These are phyloP conservation scores for Glossosoma conforme DNA, from an alignment of 1,140 invertebrate species.

Conservation along the genomic window DNA sequence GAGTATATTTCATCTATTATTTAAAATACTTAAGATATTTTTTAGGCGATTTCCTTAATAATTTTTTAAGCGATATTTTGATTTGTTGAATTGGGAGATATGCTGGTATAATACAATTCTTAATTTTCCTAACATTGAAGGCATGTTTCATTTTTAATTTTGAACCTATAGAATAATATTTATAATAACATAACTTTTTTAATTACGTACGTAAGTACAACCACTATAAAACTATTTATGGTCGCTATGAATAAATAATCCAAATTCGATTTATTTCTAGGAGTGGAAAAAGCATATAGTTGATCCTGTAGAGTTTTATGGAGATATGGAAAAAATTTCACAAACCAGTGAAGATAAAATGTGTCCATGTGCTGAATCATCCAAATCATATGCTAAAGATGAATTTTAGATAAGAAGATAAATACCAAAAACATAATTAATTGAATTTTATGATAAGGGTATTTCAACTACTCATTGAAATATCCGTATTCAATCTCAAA, in stretches of 20 bases:
- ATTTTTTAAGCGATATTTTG: conserved; percentile 2
- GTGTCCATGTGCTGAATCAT: conserved; percentile 45
- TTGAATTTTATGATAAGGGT: too few relatives aligned
- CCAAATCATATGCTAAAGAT: too few relatives aligned
- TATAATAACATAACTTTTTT: conserved; percentile 3
- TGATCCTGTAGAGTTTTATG: conserved; percentile 54
- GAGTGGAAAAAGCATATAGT: conserved; percentile 70
- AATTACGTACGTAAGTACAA: too few relatives aligned
- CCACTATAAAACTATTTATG: too few relatives aligned
- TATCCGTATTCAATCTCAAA: too few relatives aligned
- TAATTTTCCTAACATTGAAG: too few relatives aligned
- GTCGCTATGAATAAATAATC: conserved; percentile 10
- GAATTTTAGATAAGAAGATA: too few relatives aligned
- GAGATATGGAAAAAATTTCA: conserved; percentile 71
- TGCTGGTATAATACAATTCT: too few relatives aligned
- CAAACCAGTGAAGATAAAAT: conserved; percentile 51
- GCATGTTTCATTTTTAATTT: too few relatives aligned
- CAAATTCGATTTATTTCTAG: conserved; percentile 34
- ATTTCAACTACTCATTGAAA: too few relatives aligned
- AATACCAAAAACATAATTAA: too few relatives aligned
- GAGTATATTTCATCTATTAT: conserved; percentile 24
- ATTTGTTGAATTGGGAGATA: too few relatives aligned
- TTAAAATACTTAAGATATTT: not conserved
- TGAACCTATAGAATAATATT: conserved; percentile 1
- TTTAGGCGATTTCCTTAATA: not conserved